Percentiles rank a stretch among this genome's conserved stretches.
Conservation (phyloP, 2,113 vertebrate genomes). For the Lepisosteus osseus region DNA sequence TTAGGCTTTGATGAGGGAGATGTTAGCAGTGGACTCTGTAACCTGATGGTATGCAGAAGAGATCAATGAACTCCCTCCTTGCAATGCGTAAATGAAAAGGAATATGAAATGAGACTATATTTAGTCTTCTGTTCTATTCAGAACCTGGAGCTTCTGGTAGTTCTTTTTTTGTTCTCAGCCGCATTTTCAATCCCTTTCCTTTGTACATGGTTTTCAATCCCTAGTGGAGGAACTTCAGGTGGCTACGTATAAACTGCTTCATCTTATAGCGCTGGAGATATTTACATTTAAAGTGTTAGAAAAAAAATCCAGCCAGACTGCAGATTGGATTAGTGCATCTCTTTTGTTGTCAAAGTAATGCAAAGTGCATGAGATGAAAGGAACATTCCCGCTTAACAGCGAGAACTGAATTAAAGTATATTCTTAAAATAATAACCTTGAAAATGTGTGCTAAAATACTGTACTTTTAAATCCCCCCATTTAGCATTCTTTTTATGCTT, state of each 20-base stretch:
- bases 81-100: constrained; percentile 58
- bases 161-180: constrained; percentile 29
- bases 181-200: constrained; percentile 10
- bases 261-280: not conserved
- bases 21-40: constrained; percentile 24
- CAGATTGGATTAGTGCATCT: not conserved
- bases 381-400: not conserved
- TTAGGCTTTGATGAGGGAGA: constrained; percentile 8
- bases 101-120: constrained; percentile 65
- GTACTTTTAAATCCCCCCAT: too few species aligned
- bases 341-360: not conserved
- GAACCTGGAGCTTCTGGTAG: constrained; percentile 46
- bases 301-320: not conserved
- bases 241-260: constrained; percentile 13
- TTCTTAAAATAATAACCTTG: not conserved
- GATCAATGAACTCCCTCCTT: constrained; percentile 51
- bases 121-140: constrained; percentile 58
- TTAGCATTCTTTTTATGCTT: too few species aligned
- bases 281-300: not conserved
- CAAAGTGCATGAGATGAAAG: not conserved
- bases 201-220: not conserved
- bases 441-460: not conserved
- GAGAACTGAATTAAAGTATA: not conserved
- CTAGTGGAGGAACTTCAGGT: not conserved
- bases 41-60: constrained; percentile 30